phyloP scores from a whole-genome alignment of 2,113 vertebrate genomes.

The Tragulus kanchil region DNA sequence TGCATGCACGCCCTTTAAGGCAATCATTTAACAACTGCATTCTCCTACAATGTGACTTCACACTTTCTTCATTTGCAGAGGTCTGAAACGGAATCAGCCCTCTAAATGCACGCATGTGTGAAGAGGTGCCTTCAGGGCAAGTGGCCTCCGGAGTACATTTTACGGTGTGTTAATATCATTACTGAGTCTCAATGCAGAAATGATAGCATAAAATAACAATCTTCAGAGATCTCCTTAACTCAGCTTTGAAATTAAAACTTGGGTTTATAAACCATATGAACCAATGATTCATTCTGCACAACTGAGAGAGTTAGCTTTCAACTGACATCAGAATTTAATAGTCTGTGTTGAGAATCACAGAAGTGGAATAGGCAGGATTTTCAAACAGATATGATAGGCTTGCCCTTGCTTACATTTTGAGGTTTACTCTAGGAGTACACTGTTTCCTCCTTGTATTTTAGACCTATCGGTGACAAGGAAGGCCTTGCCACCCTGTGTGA shows the following conservation, averaged over 20 bases:
- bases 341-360: slow-evolving; percentile 72
- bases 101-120: not conserved
- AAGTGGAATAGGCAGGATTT: slow-evolving; percentile 52
- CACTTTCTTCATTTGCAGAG: not conserved
- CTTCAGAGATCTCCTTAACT: slow-evolving; percentile 60
- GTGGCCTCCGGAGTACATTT: not conserved
- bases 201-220: slow-evolving; percentile 1
- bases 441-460: not conserved
- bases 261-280: slow-evolving; percentile 74
- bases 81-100: slow-evolving; percentile 7
- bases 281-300: slow-evolving; percentile 73
- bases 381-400: slow-evolving; percentile 59
- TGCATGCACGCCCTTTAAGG: rapidly evolving
- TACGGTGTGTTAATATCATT: slow-evolving; percentile 1
- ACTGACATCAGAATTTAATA: slow-evolving; percentile 68
- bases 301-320: slow-evolving; percentile 74
- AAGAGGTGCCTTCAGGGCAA: not conserved
- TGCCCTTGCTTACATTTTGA: not conserved
- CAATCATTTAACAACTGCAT: not conserved
- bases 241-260: slow-evolving; percentile 77
- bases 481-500: not conserved
- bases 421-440: not conserved
- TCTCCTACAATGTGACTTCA: not conserved
- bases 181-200: slow-evolving; percentile 10
- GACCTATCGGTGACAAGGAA: not conserved